A percentile compares a stretch with the other conserved stretches of the same genome.
phyloP scores from a whole-genome alignment of 2,113 vertebrate genomes.

The Strix uralensis region DNA sequence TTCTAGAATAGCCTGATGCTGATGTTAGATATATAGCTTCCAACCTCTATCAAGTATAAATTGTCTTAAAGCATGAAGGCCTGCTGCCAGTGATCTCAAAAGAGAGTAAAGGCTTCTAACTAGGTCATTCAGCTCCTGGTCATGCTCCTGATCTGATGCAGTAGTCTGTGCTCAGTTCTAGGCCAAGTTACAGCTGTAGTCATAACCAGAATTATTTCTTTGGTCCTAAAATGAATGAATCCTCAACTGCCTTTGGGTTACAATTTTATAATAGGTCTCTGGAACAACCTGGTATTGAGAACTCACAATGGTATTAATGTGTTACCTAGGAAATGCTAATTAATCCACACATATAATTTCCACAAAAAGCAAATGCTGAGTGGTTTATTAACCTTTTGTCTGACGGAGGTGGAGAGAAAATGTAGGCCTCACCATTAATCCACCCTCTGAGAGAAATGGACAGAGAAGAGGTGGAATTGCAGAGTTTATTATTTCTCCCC shows the following conservation, averaged over 20 bases:
- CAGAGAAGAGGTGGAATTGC: constrained; percentile 1
- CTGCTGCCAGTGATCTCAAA: background rate
- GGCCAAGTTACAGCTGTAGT: background rate
- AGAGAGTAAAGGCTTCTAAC: background rate
- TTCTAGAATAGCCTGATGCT: background rate
- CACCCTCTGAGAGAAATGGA: background rate
- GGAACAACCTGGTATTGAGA: background rate
- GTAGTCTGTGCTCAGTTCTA: background rate
- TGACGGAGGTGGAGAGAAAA: background rate
- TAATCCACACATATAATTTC: constrained; percentile 1
- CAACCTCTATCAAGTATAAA: background rate
- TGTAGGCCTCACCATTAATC: background rate
- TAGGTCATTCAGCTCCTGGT: background rate
- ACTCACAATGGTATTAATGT: background rate
- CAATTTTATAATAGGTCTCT: background rate
- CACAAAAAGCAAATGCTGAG: background rate
- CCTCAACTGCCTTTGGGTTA: background rate
- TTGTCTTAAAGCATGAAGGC: background rate
- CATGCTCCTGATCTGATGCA: background rate
- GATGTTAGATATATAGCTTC: background rate
- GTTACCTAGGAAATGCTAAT: constrained; percentile 43
- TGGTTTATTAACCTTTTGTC: constrained; percentile 35
- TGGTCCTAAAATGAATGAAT: background rate
- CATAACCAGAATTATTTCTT: background rate
- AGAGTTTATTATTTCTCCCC: constrained; percentile 5